These are phyloP conservation scores for Lycocerus yunnanus DNA, from an alignment of 2,888 invertebrate genomes.

Conservation along the genomic window DNA sequence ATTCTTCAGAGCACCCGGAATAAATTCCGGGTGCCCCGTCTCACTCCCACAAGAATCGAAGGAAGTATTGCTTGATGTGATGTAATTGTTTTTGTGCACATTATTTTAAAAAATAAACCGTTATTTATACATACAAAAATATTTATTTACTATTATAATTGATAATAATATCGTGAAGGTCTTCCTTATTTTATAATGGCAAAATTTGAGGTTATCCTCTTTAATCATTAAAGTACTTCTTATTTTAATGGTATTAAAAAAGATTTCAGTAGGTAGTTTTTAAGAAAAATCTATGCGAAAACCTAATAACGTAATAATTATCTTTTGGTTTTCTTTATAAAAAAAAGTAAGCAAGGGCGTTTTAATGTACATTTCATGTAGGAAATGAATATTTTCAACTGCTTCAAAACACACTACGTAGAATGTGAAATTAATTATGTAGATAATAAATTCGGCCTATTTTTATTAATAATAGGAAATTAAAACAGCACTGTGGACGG, in stretches of 20 bases:
- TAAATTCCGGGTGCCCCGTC: constrained; percentile 15
- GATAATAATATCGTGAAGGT: neutral
- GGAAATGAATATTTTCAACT: neutral
- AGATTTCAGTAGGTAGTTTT: no score
- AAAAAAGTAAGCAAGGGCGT: neutral
- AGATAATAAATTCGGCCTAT: constrained; percentile 4
- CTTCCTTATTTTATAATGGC: neutral
- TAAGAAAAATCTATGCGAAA: neutral
- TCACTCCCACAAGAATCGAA: constrained; percentile 16
- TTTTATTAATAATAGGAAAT: constrained; percentile 18
- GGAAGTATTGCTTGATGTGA: constrained; percentile 2
- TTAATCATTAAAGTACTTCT: neutral
- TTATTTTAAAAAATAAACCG: constrained; percentile 3
- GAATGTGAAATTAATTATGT: neutral
- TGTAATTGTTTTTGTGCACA: constrained; percentile 8
- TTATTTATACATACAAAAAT: neutral
- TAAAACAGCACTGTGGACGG: constrained; percentile 29
- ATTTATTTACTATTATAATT: neutral
- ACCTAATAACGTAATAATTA: neutral
- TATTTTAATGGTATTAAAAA: neutral
- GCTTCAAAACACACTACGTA: neutral
- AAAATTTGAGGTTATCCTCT: neutral
- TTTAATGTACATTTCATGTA: neutral
- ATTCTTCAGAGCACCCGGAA: constrained; percentile 20
- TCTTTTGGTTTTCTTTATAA: neutral